Evolutionary conservation across 2,113 vertebrate species (phyloP), one percentile per base, ranked within the genome.

Genomic region (Vicugna pacos): DNA sequence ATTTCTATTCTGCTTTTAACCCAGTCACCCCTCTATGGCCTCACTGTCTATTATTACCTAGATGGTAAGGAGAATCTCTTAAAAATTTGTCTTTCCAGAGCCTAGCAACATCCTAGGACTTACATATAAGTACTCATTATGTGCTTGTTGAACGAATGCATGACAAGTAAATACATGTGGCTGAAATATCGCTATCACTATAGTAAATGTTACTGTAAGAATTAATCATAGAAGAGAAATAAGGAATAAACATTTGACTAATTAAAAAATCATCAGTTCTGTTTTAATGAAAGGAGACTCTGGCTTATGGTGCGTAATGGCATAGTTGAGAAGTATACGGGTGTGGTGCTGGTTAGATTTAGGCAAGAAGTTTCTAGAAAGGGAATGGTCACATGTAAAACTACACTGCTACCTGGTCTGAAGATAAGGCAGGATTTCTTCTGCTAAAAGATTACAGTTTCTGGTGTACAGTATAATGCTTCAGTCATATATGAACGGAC

Each of bases 161-260:
- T 60, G 35, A 38, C 8, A 64, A 35, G 54, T 50, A 10, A 13
- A 52, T 48, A 46, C 10, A 76, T 35, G 38, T 4, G 26, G 9
- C 38, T 70, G 22, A 81, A 69, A 85, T 87, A 42, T 11, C 14
- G 70, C 22, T 24, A 46, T 30, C 69, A 80, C 35, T 50, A 38
- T 11, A 65, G 16, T 20, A 90, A 77, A 83, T 65, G 22, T 38
- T 35, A 72, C 38, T 81, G 4, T 28, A 35, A 67, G 26, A 73
- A 96, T 85, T 88, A 38, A 64, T 13, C 76, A 67, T 38, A 22
- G 17, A 80, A 92, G 42, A 90, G 7, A 80, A 76, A 65, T 17
- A 58, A 38, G 22, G 28, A 64, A 50, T 19, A 93, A 82, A 30
- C 26, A 42, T 60, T 79, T 81, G 60, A 86, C 81, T 48, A 83